Percentiles rank a stretch among this genome's conserved stretches.
Evolutionary conservation across 2,888 invertebrate species (phyloP).

Genomic region (Drosophila fungiperda): DNA sequence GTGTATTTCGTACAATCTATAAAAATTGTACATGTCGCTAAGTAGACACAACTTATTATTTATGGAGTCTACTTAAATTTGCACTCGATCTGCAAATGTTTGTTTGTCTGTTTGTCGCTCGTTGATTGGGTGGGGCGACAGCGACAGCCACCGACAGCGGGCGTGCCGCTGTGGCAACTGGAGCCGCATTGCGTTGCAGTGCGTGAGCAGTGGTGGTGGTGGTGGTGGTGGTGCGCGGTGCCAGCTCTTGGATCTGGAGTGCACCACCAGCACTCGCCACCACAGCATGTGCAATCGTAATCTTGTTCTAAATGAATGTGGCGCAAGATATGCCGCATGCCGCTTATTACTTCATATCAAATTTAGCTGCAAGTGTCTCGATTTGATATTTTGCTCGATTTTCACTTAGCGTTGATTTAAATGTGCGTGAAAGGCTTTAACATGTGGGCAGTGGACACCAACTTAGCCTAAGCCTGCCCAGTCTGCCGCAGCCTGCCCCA

Average conservation of each 20-base stretch:
- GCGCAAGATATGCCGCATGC: conserved; percentile 65
- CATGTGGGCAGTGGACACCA: conserved; percentile 50
- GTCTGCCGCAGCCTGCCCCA: not conserved
- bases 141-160: conserved; percentile 65
- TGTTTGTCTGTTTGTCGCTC: conserved; percentile 14
- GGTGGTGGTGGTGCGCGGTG: not conserved
- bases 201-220: conserved; percentile 46
- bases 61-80: conserved; percentile 74
- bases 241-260: conserved; percentile 24
- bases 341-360: conserved; percentile 74
- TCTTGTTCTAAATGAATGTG: conserved; percentile 80
- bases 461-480: not conserved
- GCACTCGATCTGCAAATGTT: conserved; percentile 33
- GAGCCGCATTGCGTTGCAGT: conserved; percentile 27
- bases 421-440: conserved; percentile 67
- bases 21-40: conserved; percentile 72
- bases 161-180: conserved; percentile 57
- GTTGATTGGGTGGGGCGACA: conserved; percentile 74
- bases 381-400: conserved; percentile 32
- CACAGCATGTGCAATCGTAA: conserved; percentile 51
- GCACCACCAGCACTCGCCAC: conserved; percentile 38
- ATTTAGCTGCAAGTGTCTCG: conserved; percentile 58
- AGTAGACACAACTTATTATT: conserved; percentile 79
- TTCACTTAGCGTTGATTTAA: conserved; percentile 55
- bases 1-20: conserved; percentile 59